Percentiles rank a stretch among this genome's conserved stretches.
These are phyloP conservation scores for Lamellibrachia luymesi DNA, from an alignment of 1,140 invertebrate genomes.

Conservation along the genomic window DNA sequence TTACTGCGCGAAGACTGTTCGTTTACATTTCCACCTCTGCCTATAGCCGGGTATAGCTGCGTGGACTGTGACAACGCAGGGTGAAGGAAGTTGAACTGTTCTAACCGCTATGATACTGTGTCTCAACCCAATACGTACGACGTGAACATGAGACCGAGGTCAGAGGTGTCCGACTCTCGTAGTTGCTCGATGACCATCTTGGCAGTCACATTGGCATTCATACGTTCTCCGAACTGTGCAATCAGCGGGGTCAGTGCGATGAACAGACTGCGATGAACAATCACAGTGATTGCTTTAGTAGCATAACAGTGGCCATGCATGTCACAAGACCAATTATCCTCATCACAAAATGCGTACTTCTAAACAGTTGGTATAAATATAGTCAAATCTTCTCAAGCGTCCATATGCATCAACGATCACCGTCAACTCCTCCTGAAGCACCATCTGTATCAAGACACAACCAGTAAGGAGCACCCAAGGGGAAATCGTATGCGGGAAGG, in stretches of 20 bases:
- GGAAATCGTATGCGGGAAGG: too few relatives aligned
- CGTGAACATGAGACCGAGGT: not conserved
- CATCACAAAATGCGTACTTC: not conserved
- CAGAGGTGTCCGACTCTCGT: not conserved
- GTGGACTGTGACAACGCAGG: not conserved
- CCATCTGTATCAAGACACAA: too few relatives aligned
- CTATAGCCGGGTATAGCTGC: not conserved
- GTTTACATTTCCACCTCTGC: too few relatives aligned
- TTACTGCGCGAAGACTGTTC: too few relatives aligned
- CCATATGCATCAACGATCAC: too few relatives aligned
- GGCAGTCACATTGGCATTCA: not conserved
- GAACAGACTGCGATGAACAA: constrained; percentile 8
- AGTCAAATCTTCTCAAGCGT: not conserved
- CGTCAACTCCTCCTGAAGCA: not conserved
- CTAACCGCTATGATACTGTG: not conserved
- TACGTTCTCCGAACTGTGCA: not conserved
- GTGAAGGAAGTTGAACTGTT: not conserved
- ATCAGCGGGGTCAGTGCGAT: not conserved
- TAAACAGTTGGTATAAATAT: not conserved
- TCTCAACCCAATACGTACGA: not conserved
- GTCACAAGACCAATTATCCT: not conserved
- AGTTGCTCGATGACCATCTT: not conserved
- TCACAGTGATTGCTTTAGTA: not conserved
- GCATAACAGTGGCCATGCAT: not conserved
- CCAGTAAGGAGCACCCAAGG: too few relatives aligned